Evolutionary conservation across 1,140 invertebrate genomes (phyloP).

Genomic region (Drosophila lacertosa): DNA sequence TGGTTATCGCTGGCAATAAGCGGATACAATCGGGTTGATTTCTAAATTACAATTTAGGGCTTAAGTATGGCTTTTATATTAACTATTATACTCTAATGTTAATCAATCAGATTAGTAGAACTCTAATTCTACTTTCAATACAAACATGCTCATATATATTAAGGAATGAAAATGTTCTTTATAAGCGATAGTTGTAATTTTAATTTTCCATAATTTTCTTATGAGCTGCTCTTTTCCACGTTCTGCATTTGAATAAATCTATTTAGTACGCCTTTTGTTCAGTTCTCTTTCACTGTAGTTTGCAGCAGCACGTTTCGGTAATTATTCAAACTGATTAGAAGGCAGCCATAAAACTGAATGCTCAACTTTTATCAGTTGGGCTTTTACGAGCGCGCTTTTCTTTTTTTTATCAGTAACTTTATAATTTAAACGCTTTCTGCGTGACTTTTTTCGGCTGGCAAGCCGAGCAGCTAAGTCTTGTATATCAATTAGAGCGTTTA

Average conservation of each 20-base stretch:
- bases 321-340: constrained; percentile 77
- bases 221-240: neutral
- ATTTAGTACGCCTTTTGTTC: neutral
- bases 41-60: neutral
- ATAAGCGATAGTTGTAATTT: too few species aligned
- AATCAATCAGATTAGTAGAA: constrained; percentile 9
- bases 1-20: constrained; percentile 4
- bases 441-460: constrained; percentile 48
- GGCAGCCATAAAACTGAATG: constrained; percentile 64
- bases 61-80: neutral
- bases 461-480: constrained; percentile 26
- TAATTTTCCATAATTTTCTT: too few species aligned
- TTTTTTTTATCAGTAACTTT: constrained; percentile 49
- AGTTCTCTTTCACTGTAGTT: constrained; percentile 1
- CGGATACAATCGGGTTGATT: neutral
- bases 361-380: constrained; percentile 59
- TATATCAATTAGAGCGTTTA: constrained; percentile 66
- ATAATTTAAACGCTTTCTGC: constrained; percentile 67
- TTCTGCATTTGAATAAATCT: neutral
- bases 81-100: neutral
- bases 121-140: too few species aligned
- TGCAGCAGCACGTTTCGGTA: constrained; percentile 58
- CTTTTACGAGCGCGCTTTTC: constrained; percentile 41
- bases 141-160: too few species aligned
- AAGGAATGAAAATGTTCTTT: too few species aligned